Conservation (phyloP, 2,797 vertebrate genomes). For the Coreius guichenoti region DNA sequence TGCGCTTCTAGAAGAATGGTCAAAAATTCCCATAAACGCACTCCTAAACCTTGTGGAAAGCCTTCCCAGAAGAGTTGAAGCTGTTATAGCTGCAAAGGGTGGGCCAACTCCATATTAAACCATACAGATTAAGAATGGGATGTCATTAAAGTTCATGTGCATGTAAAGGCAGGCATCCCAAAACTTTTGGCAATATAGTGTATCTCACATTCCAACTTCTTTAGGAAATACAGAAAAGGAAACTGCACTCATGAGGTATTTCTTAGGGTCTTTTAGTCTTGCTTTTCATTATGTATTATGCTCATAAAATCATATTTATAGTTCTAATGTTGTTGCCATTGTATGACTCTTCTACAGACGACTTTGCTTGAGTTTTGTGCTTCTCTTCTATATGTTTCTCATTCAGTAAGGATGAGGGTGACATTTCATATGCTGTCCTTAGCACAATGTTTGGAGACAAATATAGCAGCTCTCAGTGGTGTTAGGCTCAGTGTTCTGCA, state of each 20-base stretch:
- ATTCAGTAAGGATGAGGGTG: constrained; percentile 30
- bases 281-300: neutral
- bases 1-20: too few species aligned
- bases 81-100: too few species aligned
- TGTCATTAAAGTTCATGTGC: too few species aligned
- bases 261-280: neutral
- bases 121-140: too few species aligned
- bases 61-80: too few species aligned
- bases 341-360: neutral
- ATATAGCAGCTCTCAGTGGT: constrained; percentile 64
- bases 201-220: neutral
- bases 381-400: constrained; percentile 5
- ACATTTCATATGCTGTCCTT: constrained; percentile 60
- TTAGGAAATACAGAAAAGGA: neutral
- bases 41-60: too few species aligned
- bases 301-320: neutral
- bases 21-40: too few species aligned
- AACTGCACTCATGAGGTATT: neutral
- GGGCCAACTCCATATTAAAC: too few species aligned
- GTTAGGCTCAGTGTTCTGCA: constrained; percentile 63
- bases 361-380: neutral
- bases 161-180: too few species aligned
- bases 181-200: too few species aligned
- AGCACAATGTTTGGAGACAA: constrained; percentile 60
- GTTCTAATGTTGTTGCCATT: neutral